Evolutionary conservation across 2,888 invertebrate genomes (phyloP).

Genomic region (Orchesellides sinensis): DNA sequence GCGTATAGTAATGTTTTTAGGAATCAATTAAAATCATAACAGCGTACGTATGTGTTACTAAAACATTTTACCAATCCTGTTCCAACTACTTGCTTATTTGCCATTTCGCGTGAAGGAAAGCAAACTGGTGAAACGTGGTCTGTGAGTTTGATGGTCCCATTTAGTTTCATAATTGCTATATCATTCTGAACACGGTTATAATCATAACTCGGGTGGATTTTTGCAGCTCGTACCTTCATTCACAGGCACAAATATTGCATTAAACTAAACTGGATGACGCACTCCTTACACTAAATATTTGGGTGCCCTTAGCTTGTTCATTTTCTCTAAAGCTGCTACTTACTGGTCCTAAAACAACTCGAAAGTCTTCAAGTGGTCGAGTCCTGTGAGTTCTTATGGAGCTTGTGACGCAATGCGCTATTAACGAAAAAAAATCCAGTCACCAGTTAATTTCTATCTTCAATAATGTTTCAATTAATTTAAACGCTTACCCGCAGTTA

Average conservation of each 20-base stretch:
- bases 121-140: constrained; percentile 62
- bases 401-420: constrained; percentile 60
- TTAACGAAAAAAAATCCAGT: not conserved
- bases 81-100: constrained; percentile 66
- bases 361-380: constrained; percentile 64
- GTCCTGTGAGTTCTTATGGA: constrained; percentile 47
- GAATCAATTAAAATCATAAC: not conserved
- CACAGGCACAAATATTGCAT: not conserved
- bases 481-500: constrained; percentile 63
- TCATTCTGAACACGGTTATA: constrained; percentile 67
- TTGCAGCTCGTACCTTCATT: constrained; percentile 8
- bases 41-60: not conserved
- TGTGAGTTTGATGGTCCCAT: constrained; percentile 41
- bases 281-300: constrained; percentile 61
- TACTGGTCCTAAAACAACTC: constrained; percentile 65
- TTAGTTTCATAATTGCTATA: constrained; percentile 63
- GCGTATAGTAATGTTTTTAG: not conserved
- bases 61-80: constrained; percentile 58
- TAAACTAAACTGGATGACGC: not conserved
- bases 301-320: constrained; percentile 38
- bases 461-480: too few relatives aligned
- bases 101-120: constrained; percentile 66
- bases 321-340: constrained; percentile 62
- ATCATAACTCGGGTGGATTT: constrained; percentile 67
- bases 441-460: too few relatives aligned